Evolutionary conservation across 2,113 vertebrate species (phyloP).

Genomic region (Dicaeum eximium): DNA sequence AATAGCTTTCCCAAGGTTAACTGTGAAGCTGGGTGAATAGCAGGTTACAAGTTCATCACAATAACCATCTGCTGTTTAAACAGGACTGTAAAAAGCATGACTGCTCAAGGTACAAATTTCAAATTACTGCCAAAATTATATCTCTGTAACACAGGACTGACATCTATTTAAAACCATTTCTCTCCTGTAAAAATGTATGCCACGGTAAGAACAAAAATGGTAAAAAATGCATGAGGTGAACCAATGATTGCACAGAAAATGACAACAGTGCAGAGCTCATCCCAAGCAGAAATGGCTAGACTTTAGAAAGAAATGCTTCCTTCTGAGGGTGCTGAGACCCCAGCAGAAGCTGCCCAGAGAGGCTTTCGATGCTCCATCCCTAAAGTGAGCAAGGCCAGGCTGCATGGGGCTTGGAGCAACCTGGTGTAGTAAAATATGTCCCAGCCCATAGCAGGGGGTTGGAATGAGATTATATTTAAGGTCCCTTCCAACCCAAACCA

Average conservation of each 20-base stretch:
- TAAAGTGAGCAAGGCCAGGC: neutral
- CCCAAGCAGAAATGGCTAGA: neutral
- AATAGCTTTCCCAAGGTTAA: neutral
- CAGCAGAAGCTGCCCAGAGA: neutral
- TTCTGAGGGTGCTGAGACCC: neutral
- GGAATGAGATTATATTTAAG: neutral
- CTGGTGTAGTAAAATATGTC: neutral
- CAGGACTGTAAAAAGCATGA: neutral
- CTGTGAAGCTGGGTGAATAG: neutral
- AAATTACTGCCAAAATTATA: neutral
- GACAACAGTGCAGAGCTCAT: neutral
- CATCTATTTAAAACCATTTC: neutral
- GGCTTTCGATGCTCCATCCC: neutral
- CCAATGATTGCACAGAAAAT: neutral
- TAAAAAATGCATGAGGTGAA: neutral
- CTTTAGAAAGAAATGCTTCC: neutral
- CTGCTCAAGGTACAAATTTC: neutral
- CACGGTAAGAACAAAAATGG: neutral
- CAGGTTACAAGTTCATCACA: neutral
- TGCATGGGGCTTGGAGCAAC: neutral
- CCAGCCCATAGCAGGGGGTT: neutral
- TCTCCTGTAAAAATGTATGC: neutral
- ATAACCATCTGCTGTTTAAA: neutral
- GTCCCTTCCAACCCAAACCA: neutral
- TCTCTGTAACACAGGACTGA: neutral